These are phyloP conservation scores for Cyanistes caeruleus DNA, from an alignment of 2,113 vertebrate species.

Conservation along the genomic window DNA sequence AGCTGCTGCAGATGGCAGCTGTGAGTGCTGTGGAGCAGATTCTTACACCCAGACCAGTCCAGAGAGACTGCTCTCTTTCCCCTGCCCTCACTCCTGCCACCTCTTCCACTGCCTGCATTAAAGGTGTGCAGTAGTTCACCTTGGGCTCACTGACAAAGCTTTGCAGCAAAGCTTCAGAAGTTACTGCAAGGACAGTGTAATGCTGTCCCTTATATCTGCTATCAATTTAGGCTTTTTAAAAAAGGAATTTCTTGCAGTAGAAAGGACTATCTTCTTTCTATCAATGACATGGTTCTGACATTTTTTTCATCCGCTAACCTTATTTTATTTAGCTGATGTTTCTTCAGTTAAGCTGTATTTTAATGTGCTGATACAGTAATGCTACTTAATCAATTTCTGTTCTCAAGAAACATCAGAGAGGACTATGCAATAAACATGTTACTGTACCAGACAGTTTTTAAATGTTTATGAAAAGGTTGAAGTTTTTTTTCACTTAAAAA, in stretches of 20 bases:
- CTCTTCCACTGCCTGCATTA: neutral
- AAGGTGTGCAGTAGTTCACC: neutral
- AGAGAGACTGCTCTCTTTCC: neutral
- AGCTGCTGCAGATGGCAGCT: neutral
- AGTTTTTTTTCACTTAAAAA: neutral
- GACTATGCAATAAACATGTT: neutral
- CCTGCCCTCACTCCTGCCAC: accelerated
- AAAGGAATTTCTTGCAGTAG: neutral
- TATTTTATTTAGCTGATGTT: neutral
- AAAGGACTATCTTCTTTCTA: neutral
- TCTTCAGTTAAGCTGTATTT: neutral
- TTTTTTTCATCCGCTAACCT: neutral
- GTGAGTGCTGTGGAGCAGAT: neutral
- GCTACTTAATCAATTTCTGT: neutral
- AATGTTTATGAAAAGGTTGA: neutral
- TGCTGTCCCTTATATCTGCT: neutral
- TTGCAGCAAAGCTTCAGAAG: neutral
- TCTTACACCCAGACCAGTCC: neutral
- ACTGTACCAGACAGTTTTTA: neutral
- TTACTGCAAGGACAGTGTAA: neutral
- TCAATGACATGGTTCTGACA: neutral
- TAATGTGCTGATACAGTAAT: neutral
- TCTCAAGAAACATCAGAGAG: neutral
- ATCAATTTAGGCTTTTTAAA: accelerated
- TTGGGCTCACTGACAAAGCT: neutral